Evolutionary conservation across 2,888 invertebrate genomes (phyloP), one percentile per base, ranked within the genome.

Genomic region (Melanotus villosus): DNA sequence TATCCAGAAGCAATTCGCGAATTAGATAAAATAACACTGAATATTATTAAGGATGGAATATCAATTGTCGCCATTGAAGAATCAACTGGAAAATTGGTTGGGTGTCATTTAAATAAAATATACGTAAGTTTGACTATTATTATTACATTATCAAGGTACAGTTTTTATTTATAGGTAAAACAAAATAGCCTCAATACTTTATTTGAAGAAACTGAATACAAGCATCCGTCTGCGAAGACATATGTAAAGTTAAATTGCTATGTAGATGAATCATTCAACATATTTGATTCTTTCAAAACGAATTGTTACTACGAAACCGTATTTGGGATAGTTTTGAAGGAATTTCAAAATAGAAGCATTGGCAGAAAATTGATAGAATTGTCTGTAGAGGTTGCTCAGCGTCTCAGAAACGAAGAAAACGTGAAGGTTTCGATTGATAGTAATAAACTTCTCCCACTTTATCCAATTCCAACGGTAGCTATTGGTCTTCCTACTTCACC

Each of bases 221-320:
- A 32, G 10, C 32, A 32, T 9, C 32, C 32, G 10, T 5, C 9
- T 32, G 32, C 2, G 10, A 1, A 10, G 9, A 5, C 32, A 5
- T 32, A 10, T 9, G 9, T 32, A 9, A 1, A 32, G 10, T 7
- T 10, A 32, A 32, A 32, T 32, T 87, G 89, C 16, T 82, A 87
- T 43, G 86, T 90, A 4, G 92, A 93, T 71, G 82, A 81, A 0
- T 83, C 84, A 69, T 86, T 88, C 38, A 88, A 92, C 79, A 83
- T 92, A 0, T 92, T 91, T 80, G 84, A 88, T 60, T 85, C 88
- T 81, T 90, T 87, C 75, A 84, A 88, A 16, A 86, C 88, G 0
- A 87, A 90, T 65, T 90, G 90, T 79, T 85, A 90, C 1, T 78
- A 91, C 41, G 93, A n/a, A n/a, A n/a, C n/a, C n/a, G n/a, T n/a